A percentile compares a stretch with the other conserved stretches of the same genome.
Evolutionary conservation across 2,888 invertebrate species (phyloP).

Genomic region (Alsophila aescularia): DNA sequence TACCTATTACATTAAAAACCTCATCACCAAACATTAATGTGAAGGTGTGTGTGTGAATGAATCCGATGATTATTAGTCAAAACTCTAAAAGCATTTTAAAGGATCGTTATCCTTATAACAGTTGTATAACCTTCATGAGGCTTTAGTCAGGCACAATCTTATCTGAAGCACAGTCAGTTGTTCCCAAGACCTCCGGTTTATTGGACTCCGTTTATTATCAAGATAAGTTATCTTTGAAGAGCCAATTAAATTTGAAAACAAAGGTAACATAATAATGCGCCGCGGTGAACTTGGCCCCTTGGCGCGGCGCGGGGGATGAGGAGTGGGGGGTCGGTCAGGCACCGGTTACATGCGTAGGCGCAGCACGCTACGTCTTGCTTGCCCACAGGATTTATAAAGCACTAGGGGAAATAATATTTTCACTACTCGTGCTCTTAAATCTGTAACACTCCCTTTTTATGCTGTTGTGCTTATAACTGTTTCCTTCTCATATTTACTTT

Average conservation of each 20-base stretch:
- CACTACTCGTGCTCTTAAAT: no score
- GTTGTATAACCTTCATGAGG: slow-evolving; percentile 2
- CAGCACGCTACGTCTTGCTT: slow-evolving; percentile 35
- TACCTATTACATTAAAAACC: no score
- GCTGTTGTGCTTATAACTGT: no score
- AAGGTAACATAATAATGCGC: slow-evolving; percentile 84
- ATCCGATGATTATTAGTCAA: no score
- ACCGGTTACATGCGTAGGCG: slow-evolving; percentile 72
- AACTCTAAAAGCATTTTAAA: no score
- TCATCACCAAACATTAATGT: no score
- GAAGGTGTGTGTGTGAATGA: no score
- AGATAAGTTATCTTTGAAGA: slow-evolving; percentile 82
- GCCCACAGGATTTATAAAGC: not conserved
- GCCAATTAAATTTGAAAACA: slow-evolving; percentile 85
- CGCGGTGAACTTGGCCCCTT: slow-evolving; percentile 58
- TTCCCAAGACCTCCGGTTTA: slow-evolving; percentile 76
- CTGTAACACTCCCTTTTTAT: no score
- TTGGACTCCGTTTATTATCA: slow-evolving; percentile 84
- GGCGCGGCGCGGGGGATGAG: slow-evolving; percentile 32
- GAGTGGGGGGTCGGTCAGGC: slow-evolving; percentile 56
- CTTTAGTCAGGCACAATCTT: slow-evolving; percentile 59
- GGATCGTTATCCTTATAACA: slow-evolving; percentile 20
- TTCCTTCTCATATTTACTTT: no score
- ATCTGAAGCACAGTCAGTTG: slow-evolving; percentile 73
- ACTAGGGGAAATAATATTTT: not conserved